These are phyloP conservation scores for Neolamprologus variostigma DNA, from an alignment of 2,113 vertebrate species.

Conservation along the genomic window DNA sequence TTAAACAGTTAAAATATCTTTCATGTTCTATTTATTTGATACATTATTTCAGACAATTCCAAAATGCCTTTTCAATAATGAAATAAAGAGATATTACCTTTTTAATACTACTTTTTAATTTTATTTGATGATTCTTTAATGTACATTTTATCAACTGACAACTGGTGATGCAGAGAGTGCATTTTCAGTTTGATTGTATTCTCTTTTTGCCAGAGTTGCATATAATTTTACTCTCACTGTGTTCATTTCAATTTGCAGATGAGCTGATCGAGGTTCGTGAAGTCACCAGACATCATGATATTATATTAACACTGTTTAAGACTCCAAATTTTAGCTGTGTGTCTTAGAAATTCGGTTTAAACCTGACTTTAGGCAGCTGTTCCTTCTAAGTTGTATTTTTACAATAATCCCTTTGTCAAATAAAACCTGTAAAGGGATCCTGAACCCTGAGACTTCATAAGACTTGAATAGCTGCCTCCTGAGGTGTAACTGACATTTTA, in stretches of 20 bases:
- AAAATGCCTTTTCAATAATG: background rate
- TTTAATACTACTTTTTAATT: background rate
- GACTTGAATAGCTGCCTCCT: constrained; percentile 12
- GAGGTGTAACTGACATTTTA: constrained; percentile 16
- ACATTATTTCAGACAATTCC: background rate
- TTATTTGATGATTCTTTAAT: background rate
- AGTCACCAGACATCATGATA: background rate
- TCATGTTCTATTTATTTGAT: background rate
- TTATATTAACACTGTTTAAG: background rate
- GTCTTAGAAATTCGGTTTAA: background rate
- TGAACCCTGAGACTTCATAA: constrained; percentile 7
- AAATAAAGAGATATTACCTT: background rate
- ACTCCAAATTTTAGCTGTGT: background rate
- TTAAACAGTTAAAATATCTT: background rate
- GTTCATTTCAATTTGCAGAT: background rate
- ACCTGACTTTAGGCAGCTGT: background rate
- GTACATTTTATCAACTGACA: background rate
- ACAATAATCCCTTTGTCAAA: background rate
- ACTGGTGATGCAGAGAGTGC: background rate
- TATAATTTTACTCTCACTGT: background rate
- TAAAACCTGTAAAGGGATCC: background rate
- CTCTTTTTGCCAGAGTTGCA: background rate
- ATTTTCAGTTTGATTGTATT: background rate
- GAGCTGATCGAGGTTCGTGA: background rate
- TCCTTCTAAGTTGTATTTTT: background rate